Evolutionary conservation across 2,797 vertebrate genomes (phyloP).

Genomic region (Myoxocephalus aenaeus): DNA sequence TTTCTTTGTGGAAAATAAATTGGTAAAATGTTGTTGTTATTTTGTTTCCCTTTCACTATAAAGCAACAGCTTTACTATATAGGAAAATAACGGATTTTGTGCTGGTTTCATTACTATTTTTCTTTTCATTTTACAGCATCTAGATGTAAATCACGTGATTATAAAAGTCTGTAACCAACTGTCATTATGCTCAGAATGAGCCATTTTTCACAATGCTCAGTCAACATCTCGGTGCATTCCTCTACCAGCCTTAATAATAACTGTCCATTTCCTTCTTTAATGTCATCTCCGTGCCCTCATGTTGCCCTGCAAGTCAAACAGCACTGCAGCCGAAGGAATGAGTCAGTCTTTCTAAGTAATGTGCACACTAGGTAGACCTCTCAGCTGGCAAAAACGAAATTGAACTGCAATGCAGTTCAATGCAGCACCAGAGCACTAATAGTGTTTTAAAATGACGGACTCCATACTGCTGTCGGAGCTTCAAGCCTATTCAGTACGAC

Average conservation of each 20-base stretch:
- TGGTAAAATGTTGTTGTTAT: conserved; percentile 70
- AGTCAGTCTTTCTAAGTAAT: conserved; percentile 53
- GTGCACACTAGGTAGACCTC: conserved; percentile 39
- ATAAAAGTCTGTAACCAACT: conserved; percentile 4
- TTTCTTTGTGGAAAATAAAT: conserved; percentile 78
- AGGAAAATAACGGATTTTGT: conserved; percentile 28
- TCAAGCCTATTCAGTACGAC: conserved; percentile 26
- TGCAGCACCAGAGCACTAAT: conserved; percentile 30
- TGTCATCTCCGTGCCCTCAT: conserved; percentile 4
- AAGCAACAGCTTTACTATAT: conserved; percentile 61
- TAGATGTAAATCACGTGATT: conserved; percentile 5
- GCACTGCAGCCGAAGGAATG: conserved; percentile 37
- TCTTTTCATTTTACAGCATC: not conserved
- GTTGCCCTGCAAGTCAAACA: conserved; percentile 32
- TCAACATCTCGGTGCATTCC: not conserved
- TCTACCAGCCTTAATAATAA: conserved; percentile 20
- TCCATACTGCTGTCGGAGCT: conserved; percentile 27
- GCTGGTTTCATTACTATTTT: conserved; percentile 22
- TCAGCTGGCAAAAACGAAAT: conserved; percentile 35
- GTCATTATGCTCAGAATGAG: conserved; percentile 14
- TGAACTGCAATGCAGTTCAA: conserved; percentile 58
- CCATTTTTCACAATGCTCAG: not conserved
- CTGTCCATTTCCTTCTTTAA: conserved; percentile 35
- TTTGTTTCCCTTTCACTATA: conserved; percentile 78
- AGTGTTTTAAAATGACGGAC: conserved; percentile 50